Evolutionary conservation across 2,113 vertebrate genomes (phyloP).

Genomic region (Clarias magur): DNA sequence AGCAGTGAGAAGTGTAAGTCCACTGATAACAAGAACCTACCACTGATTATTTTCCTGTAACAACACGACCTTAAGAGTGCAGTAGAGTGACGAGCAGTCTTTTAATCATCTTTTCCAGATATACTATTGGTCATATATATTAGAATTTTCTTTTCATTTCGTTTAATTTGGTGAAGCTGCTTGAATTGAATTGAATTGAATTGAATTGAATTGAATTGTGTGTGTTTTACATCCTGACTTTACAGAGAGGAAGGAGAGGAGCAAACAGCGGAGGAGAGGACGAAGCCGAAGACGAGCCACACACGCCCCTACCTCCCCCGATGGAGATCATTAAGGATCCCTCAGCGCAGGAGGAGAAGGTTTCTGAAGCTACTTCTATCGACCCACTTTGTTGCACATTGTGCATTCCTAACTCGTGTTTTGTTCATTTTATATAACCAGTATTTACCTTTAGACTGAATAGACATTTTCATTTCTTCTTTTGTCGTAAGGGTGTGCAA

Average conservation of each 20-base stretch:
- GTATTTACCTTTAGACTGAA: background rate
- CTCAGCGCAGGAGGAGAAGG: constrained; percentile 88
- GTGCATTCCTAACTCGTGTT: background rate
- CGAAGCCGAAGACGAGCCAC: constrained; percentile 92
- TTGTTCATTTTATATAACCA: background rate
- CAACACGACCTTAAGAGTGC: no score
- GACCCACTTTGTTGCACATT: background rate
- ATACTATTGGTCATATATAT: background rate
- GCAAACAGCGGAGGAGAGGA: constrained; percentile 90
- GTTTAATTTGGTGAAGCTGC: no score
- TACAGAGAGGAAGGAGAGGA: constrained; percentile 88
- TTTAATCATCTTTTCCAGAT: background rate
- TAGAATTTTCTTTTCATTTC: no score
- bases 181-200: no score
- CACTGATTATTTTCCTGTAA: background rate
- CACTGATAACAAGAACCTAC: no score
- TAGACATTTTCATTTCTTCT: background rate
- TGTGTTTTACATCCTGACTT: constrained; percentile 31
- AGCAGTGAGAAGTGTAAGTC: no score
- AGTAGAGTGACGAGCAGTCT: background rate
- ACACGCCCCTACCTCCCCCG: constrained; percentile 90
- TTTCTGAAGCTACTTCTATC: constrained; percentile 56
- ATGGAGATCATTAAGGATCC: constrained; percentile 99
- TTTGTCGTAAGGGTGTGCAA: background rate
- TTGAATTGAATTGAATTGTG: no score